Conservation (phyloP, 2,797 vertebrate genomes). For the Etheostoma perlongum region DNA sequence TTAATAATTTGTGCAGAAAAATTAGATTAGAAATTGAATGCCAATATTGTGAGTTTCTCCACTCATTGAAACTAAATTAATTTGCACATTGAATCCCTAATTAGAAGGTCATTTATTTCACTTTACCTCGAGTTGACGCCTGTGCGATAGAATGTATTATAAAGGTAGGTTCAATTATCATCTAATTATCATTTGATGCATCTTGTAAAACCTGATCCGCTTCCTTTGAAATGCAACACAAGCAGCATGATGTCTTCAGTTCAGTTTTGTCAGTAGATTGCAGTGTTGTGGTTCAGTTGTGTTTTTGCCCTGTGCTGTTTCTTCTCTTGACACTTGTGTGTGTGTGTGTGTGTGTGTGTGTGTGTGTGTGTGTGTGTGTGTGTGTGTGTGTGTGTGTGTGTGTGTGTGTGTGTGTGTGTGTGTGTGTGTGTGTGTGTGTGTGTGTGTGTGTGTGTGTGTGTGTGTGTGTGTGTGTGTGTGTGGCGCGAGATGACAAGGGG, state of each 20-base stretch:
- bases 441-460: not conserved
- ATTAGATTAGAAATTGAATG: conserved; percentile 73
- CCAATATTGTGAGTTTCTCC: conserved; percentile 72
- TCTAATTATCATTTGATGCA: not conserved
- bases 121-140: conserved; percentile 53
- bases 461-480: conserved; percentile 10
- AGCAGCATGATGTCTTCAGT: not conserved
- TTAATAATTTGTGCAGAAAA: conserved; percentile 62
- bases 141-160: conserved; percentile 54
- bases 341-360: not conserved
- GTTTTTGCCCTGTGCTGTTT: not conserved
- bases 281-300: not conserved
- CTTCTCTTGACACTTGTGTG: not conserved
- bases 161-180: conserved; percentile 50
- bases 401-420: not conserved
- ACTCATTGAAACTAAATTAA: conserved; percentile 72
- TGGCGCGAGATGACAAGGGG: not conserved
- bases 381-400: not conserved
- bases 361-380: conserved; percentile 8
- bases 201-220: conserved; percentile 12
- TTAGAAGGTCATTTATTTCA: conserved; percentile 79
- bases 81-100: conserved; percentile 71
- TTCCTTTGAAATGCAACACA: not conserved
- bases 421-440: conserved; percentile 7
- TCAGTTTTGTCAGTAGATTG: not conserved